Percentiles rank a stretch among this genome's conserved stretches.
Conservation (phyloP, 2,113 vertebrate species). For the Colaptes auratus region DNA sequence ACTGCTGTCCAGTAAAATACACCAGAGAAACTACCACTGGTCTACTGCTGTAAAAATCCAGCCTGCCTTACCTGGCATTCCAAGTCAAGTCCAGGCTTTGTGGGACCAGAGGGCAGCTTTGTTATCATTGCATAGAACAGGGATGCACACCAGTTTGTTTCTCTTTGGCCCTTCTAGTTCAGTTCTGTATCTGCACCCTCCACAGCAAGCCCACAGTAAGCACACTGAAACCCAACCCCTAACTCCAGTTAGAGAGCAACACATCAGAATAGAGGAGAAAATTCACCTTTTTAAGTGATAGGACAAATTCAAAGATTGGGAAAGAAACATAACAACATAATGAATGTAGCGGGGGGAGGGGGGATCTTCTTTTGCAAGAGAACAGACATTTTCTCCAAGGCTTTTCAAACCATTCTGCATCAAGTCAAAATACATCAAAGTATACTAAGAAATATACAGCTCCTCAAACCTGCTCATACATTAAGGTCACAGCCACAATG, state of each 20-base stretch:
- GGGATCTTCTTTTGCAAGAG: neutral
- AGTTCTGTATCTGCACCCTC: neutral
- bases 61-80: accelerated
- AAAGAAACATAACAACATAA: neutral
- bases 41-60: neutral
- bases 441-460: neutral
- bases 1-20: neutral
- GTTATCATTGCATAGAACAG: neutral
- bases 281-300: neutral
- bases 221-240: neutral
- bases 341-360: neutral
- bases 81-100: neutral
- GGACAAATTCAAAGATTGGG: neutral
- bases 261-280: neutral
- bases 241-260: neutral
- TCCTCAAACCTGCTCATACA: neutral
- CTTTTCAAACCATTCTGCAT: neutral
- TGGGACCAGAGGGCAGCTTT: neutral
- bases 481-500: neutral
- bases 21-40: neutral
- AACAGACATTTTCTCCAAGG: neutral
- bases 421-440: neutral
- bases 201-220: neutral
- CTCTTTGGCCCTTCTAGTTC: neutral
- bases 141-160: neutral